Conservation (phyloP, 2,797 vertebrate genomes). For the Rhynchotus rufescens region DNA sequence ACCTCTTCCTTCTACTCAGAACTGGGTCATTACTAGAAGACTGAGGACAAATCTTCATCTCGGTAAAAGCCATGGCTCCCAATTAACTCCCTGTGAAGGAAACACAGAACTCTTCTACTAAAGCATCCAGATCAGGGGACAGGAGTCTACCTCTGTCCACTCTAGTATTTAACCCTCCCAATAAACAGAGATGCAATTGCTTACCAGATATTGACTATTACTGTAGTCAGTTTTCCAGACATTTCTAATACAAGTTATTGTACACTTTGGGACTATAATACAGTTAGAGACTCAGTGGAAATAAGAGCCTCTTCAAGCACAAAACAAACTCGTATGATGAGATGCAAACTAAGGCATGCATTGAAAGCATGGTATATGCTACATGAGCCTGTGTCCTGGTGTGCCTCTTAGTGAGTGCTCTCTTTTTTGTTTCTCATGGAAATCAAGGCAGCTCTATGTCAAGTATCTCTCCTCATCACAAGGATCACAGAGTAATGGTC, state of each 20-base stretch:
- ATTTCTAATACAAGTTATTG: not conserved
- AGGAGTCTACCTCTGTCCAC: not conserved
- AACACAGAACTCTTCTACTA: not conserved
- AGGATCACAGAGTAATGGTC: not conserved
- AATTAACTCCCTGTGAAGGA: conserved; percentile 86
- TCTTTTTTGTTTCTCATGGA: not conserved
- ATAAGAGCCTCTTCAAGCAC: not conserved
- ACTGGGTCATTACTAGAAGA: conserved; percentile 59
- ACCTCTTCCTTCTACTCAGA: conserved; percentile 79
- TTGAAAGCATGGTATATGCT: not conserved
- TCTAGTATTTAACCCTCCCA: not conserved
- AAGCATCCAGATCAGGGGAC: not conserved
- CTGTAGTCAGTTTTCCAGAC: not conserved
- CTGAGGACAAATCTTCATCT: conserved; percentile 88
- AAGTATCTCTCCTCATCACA: not conserved
- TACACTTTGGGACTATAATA: not conserved
- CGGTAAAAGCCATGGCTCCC: conserved; percentile 90
- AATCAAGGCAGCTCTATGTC: not conserved
- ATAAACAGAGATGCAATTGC: not conserved
- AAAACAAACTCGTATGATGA: not conserved
- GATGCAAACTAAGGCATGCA: not conserved
- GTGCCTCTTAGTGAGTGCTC: not conserved
- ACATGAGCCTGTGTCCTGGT: not conserved
- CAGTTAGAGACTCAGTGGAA: not conserved
- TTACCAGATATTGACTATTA: not conserved